Base-by-base conservation (phyloP, 2,797 vertebrate species). In the Delichon dasypus region DNA sequence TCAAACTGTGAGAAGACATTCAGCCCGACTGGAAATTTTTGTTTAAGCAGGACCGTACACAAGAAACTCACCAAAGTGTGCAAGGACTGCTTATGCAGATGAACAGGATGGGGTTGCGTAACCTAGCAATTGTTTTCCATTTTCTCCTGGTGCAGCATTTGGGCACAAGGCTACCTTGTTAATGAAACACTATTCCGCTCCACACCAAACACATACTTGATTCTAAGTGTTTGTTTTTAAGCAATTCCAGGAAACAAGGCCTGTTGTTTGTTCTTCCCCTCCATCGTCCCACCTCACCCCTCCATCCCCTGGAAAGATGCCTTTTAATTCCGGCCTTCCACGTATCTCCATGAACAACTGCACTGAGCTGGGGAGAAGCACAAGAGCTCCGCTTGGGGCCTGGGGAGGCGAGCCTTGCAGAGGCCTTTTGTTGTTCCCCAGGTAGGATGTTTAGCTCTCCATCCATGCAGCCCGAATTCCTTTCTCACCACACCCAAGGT, bases 401-500 rank as follows among this genome's bases (percentile, higher is more conserved):
- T 64, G 72, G 78, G 65, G 62, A 92, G 68, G n/a, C 2, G 0
- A 81, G 40, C 48, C 90, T 91, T 76, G 44, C 85, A 82, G 71
- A 82, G 87, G 55, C 38, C 85, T 96, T 95, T 54, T 87, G 84
- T 92, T 93, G 83, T 88, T 96, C 90, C 94, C 93, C 96, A 97
- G 97, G 97, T 98, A 97, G 94, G 89, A 95, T 91, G 90, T 93
- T 91, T 77, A 95, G 83, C 88, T 90, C 67, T 94, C 80, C 96
- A 95, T 96, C 97, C 92, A 74, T 45, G 42, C 76, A 85, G 77
- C 76, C 90, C 10, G 2, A 98, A 98, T 98, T 99, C 98, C 97
- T 98, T 97, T 97, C 97, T 97, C 98, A 97, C 98, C 98, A 98
- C 98, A 98, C 98, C 98, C 98, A 98, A 98, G 98, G 98, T 98